Evolutionary conservation across 2,797 vertebrate genomes (phyloP).

Genomic region (Natrix natrix): DNA sequence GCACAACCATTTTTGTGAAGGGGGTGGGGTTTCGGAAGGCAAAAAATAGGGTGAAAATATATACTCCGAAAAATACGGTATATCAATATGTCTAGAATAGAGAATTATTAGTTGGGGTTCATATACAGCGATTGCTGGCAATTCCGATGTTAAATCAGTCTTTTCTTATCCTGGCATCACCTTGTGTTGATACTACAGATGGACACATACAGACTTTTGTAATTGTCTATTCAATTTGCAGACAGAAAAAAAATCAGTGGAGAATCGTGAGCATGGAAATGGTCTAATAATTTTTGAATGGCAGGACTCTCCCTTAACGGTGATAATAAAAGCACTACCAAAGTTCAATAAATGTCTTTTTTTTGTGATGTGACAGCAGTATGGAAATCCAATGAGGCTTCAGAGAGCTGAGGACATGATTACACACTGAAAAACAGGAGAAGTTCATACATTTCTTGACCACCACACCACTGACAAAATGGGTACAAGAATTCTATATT

Average conservation of each 20-base stretch:
- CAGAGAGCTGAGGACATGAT: background rate
- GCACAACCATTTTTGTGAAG: no score
- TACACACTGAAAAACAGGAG: background rate
- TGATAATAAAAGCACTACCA: background rate
- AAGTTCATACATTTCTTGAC: background rate
- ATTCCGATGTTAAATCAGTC: background rate
- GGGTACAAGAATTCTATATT: background rate
- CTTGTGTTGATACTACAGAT: background rate
- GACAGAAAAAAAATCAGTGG: background rate
- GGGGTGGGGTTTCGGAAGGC: no score
- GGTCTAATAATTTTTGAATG: background rate
- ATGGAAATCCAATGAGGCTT: background rate
- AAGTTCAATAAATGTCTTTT: background rate
- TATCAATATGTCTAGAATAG: background rate
- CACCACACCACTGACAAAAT: background rate
- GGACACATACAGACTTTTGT: background rate
- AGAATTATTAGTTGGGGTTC: background rate
- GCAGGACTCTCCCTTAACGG: background rate
- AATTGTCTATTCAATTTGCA: background rate
- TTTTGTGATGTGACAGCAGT: background rate
- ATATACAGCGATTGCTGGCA: background rate
- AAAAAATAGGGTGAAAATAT: no score
- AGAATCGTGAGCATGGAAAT: background rate
- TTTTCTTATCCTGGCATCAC: background rate
- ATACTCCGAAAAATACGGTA: no score